phyloP scores from a whole-genome alignment of 1,140 invertebrate genomes.

The Drosophila bocki region DNA sequence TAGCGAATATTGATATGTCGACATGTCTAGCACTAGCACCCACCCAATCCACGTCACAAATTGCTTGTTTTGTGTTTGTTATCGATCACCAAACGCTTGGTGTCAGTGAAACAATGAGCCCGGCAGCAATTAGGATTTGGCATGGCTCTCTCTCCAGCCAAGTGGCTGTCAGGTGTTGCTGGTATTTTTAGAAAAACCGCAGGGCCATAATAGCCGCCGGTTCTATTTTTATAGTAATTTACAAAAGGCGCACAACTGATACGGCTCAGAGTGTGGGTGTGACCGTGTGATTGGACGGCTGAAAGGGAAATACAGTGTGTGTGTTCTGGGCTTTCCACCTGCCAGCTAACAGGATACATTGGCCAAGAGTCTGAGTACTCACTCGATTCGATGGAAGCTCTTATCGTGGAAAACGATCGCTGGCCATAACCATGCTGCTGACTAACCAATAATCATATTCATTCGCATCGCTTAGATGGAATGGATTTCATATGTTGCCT shows the following conservation, averaged over 20 bases:
- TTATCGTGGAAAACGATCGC: slow-evolving; percentile 30
- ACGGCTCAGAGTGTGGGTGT: slow-evolving; percentile 8
- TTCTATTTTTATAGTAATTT: slow-evolving; percentile 73
- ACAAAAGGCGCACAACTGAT: slow-evolving; percentile 43
- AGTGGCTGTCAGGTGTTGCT: slow-evolving; percentile 51
- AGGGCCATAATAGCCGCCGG: slow-evolving; percentile 70
- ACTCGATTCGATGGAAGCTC: slow-evolving; percentile 27
- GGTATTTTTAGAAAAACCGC: slow-evolving; percentile 74
- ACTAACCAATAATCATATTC: slow-evolving; percentile 22
- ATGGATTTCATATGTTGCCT: slow-evolving; percentile 15
- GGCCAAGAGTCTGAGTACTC: slow-evolving; percentile 1
- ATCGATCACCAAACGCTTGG: slow-evolving; percentile 46
- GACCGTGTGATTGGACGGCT: slow-evolving; percentile 3
- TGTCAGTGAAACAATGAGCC: slow-evolving; percentile 66
- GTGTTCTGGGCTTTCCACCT: slow-evolving; percentile 39
- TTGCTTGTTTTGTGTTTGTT: slow-evolving; percentile 56
- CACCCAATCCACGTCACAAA: slow-evolving; percentile 75
- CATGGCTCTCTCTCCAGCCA: slow-evolving; percentile 32
- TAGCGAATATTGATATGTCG: slow-evolving; percentile 35
- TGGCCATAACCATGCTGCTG: slow-evolving; percentile 16
- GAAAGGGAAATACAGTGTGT: slow-evolving; percentile 3
- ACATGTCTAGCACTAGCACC: slow-evolving; percentile 41
- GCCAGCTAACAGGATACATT: slow-evolving; percentile 28
- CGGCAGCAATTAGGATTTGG: slow-evolving; percentile 67
- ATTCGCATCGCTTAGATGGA: slow-evolving; percentile 1